Percentiles rank a stretch among this genome's conserved stretches.
Conservation (phyloP, 2,888 invertebrate genomes). For the Nasonia oneida region DNA sequence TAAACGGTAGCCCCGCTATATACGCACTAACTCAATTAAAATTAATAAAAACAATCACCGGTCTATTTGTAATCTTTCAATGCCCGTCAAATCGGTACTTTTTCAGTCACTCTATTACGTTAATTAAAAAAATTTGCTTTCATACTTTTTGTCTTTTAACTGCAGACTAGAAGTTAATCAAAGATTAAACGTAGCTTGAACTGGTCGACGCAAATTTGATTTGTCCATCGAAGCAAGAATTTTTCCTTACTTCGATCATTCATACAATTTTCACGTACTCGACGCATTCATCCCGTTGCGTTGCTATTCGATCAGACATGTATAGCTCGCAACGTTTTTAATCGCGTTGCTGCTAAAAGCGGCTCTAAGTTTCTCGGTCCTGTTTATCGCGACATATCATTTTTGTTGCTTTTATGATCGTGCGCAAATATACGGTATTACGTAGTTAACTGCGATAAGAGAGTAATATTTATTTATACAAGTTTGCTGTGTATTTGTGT, state of each 20-base stretch:
- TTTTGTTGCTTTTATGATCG: constrained; percentile 63
- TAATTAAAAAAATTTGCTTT: constrained; percentile 33
- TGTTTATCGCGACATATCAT: constrained; percentile 53
- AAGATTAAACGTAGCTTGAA: constrained; percentile 77
- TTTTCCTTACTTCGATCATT: constrained; percentile 55
- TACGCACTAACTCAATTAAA: constrained; percentile 32
- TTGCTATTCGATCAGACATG: constrained; percentile 55
- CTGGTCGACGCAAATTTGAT: constrained; percentile 78
- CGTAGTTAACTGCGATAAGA: constrained; percentile 76
- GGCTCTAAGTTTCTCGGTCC: constrained; percentile 58
- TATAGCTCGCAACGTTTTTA: constrained; percentile 49
- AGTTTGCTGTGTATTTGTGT: constrained; percentile 67
- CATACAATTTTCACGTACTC: constrained; percentile 53
- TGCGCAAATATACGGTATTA: constrained; percentile 74
- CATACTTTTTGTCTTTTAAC: constrained; percentile 66
- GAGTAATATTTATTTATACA: constrained; percentile 76
- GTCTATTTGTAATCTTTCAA: constrained; percentile 62
- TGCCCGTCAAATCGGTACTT: constrained; percentile 65
- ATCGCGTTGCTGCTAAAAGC: constrained; percentile 49
- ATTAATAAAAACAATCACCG: constrained; percentile 54
- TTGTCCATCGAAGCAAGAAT: constrained; percentile 72
- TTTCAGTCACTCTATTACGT: constrained; percentile 28
- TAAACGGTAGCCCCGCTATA: constrained; percentile 4
- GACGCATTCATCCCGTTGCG: constrained; percentile 59
- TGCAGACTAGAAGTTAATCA: constrained; percentile 78